Percentiles rank a stretch among this genome's conserved stretches.
Evolutionary conservation across 2,888 invertebrate species (phyloP).

Genomic region (Dromius quadrimaculatus): DNA sequence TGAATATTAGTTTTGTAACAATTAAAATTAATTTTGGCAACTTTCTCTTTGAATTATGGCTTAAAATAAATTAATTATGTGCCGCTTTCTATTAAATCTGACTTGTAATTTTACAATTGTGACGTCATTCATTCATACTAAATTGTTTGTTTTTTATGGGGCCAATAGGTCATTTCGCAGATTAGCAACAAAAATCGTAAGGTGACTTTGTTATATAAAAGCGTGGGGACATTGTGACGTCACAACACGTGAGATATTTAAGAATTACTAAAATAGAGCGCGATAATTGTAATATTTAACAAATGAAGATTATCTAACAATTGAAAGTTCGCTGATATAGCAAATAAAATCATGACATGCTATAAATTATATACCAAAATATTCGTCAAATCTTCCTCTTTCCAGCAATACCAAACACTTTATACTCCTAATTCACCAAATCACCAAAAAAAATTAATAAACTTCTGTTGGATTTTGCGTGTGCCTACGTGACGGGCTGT

Average conservation of each 20-base stretch:
- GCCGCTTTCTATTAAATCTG: no score
- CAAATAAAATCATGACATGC: constrained; percentile 14
- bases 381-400: constrained; percentile 19
- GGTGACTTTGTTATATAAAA: constrained; percentile 38
- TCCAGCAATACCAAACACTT: constrained; percentile 18
- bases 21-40: no score
- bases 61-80: no score
- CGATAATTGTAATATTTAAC: constrained; percentile 9
- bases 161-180: constrained; percentile 25
- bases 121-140: neutral
- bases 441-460: constrained; percentile 17
- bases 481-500: constrained; percentile 71
- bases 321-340: no score
- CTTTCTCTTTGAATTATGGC: no score
- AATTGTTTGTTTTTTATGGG: neutral
- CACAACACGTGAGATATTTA: constrained; percentile 29
- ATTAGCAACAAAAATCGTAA: neutral
- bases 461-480: constrained; percentile 55
- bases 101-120: no score
- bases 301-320: neutral
- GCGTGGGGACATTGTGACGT: constrained; percentile 11
- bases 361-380: neutral
- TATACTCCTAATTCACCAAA: constrained; percentile 33
- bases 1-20: no score
- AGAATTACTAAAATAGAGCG: neutral